These are phyloP conservation scores for Rhopalosiphum maidis DNA, from an alignment of 1,140 invertebrate species.

Conservation along the genomic window DNA sequence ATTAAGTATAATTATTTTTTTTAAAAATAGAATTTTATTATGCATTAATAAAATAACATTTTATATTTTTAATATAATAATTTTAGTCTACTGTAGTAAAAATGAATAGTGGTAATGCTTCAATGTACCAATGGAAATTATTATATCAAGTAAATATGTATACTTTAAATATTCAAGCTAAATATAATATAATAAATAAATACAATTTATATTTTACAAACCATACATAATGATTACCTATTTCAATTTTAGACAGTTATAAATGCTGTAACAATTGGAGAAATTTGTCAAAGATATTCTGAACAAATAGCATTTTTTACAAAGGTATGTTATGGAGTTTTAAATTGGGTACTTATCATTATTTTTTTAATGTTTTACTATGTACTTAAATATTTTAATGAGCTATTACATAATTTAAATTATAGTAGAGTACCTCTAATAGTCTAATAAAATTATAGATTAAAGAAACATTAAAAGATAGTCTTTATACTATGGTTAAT, in stretches of 20 bases:
- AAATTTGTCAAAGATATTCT: slow-evolving; percentile 62
- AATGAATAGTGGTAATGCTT: slow-evolving; percentile 38
- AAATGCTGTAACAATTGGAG: slow-evolving; percentile 64
- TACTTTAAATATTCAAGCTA: not conserved
- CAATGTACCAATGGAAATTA: slow-evolving; percentile 33
- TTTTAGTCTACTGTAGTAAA: slow-evolving; percentile 28
- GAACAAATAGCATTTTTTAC: slow-evolving; percentile 63
- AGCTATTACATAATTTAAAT: not conserved
- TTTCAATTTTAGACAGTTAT: slow-evolving; percentile 63
- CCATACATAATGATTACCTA: not conserved
- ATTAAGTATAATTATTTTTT: not conserved
- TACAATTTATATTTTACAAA: not conserved
- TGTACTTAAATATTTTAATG: not conserved
- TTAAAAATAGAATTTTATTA: not conserved
- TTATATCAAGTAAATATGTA: slow-evolving; percentile 47
- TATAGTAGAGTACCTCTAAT: not conserved
- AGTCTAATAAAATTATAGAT: slow-evolving; percentile 62
- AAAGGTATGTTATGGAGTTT: slow-evolving; percentile 62
- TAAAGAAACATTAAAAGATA: slow-evolving; percentile 62
- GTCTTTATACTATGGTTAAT: slow-evolving; percentile 63
- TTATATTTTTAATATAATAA: slow-evolving; percentile 1
- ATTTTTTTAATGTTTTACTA: not conserved
- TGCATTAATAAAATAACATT: not conserved
- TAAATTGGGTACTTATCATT: not conserved
- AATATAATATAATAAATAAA: not conserved